Conservation (phyloP, 2,888 invertebrate species). For the Xestia ashworthii region DNA sequence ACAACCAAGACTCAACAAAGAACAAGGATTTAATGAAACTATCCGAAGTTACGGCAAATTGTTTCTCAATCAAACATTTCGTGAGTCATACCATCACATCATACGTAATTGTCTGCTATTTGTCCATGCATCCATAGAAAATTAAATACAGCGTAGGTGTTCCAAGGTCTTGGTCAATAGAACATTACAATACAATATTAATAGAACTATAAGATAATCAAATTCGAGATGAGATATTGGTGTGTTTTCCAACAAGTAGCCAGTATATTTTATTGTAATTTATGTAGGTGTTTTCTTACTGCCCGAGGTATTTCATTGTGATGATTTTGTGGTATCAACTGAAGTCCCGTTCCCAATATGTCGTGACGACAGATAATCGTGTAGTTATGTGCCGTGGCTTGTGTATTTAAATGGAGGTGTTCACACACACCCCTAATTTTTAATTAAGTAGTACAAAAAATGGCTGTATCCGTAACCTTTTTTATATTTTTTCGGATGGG, state of each 20-base stretch:
- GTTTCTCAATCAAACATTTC: slow-evolving; percentile 24
- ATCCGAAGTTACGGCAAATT: slow-evolving; percentile 19
- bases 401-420: no score
- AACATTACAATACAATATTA: slow-evolving; percentile 21
- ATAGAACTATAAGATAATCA: slow-evolving; percentile 16
- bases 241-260: slow-evolving; percentile 17
- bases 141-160: slow-evolving; percentile 22
- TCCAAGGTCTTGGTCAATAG: slow-evolving; percentile 1
- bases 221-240: slow-evolving; percentile 13
- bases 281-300: slow-evolving; percentile 4
- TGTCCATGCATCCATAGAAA: slow-evolving; percentile 33
- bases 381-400: no score
- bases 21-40: slow-evolving; percentile 14
- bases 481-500: no score
- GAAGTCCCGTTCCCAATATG: no score
- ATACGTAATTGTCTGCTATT: slow-evolving; percentile 18
- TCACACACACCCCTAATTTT: no score
- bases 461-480: no score
- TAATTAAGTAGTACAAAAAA: no score
- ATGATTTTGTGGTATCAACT: background rate
- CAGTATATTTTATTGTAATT: slow-evolving; percentile 15
- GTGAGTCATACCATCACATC: slow-evolving; percentile 17
- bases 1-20: background rate
- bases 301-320: background rate
- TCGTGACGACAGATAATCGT: no score